Base-by-base conservation (phyloP, 1,140 invertebrate genomes). In the Acromyrmex heyeri region DNA sequence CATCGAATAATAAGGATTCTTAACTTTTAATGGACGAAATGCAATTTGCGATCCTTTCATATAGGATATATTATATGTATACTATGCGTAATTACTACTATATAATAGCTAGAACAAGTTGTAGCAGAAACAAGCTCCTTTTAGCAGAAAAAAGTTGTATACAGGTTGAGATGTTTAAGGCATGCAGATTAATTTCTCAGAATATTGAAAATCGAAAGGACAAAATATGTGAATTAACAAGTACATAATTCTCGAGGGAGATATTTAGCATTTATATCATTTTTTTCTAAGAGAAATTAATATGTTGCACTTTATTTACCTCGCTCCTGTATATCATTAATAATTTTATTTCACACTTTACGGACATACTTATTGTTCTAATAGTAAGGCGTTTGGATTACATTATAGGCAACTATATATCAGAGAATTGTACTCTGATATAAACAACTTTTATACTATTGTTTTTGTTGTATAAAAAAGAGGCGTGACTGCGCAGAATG, bases 1-100 rank as follows among this genome's bases (percentile, higher is more conserved):
- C 24, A 10, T 3, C 3, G 14, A 8, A 18, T 21, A 5, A 59
- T 67, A 72, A 57, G 59, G 27, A 48, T 55, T 30, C 76, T 88
- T 88, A 86, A 85, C 24, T 70, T 38, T 91, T 90, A 90, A 83
- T 91, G 86, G 88, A 91, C 83, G 86, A 91, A 88, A 88, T 83
- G 59, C 44, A 62, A 34, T 38, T 38, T 48, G 76, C 73, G 61
- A 82, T 86, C 61, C 76, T 88, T 86, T 61, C 4, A 64, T 72
- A 67, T 73, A 62, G 50, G 14, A 10, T 44, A 6, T 38, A 38
- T 1, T 38, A 8, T 1, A 87, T 78, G 86, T n/a, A 78, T 79
- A 73, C 16, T 27, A 62, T 86, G 76, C 48, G 1, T 14, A 78
- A 69, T 75, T 72, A n/a, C 76, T 30, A 62, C 79, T 86, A 44